A percentile compares a stretch with the other conserved stretches of the same genome.
Evolutionary conservation across 2,113 vertebrate species (phyloP).

Genomic region (Aythya baeri): DNA sequence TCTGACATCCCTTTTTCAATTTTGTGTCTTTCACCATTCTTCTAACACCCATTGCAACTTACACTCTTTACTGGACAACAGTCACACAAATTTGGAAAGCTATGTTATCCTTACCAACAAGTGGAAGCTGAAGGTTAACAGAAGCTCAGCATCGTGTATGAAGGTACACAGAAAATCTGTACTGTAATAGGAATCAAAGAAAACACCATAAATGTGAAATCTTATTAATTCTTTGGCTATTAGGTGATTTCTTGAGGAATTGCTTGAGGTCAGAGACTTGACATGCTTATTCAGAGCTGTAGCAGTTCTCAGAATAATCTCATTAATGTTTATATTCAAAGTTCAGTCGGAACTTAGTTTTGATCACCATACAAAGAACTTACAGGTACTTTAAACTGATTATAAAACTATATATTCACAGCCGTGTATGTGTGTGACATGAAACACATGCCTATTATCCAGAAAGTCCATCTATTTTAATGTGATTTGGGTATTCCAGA

Average conservation of each 20-base stretch:
- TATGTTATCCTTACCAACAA: not conserved
- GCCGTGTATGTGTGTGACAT: not conserved
- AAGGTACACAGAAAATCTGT: not conserved
- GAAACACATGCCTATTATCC: not conserved
- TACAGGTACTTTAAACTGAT: slow-evolving; percentile 12
- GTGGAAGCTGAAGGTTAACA: not conserved
- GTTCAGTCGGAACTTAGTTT: slow-evolving; percentile 33
- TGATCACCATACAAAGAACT: slow-evolving; percentile 20
- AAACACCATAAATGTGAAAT: slow-evolving; percentile 7
- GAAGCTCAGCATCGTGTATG: not conserved
- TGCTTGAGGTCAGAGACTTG: slow-evolving; percentile 1
- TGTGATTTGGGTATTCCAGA: not conserved
- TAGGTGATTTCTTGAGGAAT: slow-evolving; percentile 34
- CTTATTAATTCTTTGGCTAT: slow-evolving; percentile 15
- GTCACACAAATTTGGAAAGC: not conserved
- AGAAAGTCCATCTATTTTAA: not conserved
- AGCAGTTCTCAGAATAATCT: slow-evolving; percentile 33
- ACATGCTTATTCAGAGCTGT: slow-evolving; percentile 15
- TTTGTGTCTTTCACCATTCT: not conserved
- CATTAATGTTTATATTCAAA: slow-evolving; percentile 14
- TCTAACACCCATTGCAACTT: not conserved
- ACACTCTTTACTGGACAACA: not conserved
- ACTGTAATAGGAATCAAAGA: slow-evolving; percentile 10
- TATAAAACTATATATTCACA: not conserved
- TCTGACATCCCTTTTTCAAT: not conserved